Conservation (phyloP, 2,113 vertebrate species). For the Pongo abelii region DNA sequence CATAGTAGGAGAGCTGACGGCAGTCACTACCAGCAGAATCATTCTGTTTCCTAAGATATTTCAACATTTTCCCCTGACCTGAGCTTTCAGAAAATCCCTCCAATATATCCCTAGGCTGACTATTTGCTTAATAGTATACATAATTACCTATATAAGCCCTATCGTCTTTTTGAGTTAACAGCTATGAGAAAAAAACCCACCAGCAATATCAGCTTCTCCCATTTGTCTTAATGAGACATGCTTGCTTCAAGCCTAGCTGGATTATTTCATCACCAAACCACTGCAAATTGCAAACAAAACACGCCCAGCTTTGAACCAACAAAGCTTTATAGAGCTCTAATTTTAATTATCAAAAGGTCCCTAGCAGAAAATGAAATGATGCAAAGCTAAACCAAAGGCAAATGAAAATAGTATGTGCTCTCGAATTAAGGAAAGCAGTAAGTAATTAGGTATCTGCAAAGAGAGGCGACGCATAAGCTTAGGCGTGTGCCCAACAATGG, state of each 20-base stretch:
- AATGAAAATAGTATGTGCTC: background rate
- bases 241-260: background rate
- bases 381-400: slow-evolving; percentile 19
- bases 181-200: background rate
- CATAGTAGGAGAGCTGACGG: background rate
- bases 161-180: background rate
- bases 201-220: background rate
- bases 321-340: background rate
- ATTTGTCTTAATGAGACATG: background rate
- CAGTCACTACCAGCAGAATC: background rate
- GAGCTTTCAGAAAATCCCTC: background rate
- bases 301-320: background rate
- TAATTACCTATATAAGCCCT: background rate
- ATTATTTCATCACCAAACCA: background rate
- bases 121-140: background rate
- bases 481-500: accelerated
- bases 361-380: slow-evolving; percentile 52
- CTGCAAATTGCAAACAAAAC: background rate
- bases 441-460: background rate
- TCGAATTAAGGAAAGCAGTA: background rate
- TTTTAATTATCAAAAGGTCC: slow-evolving; percentile 22
- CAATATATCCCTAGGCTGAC: background rate
- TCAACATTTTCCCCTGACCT: slow-evolving; percentile 13
- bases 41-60: slow-evolving; percentile 38
- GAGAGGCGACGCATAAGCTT: accelerated